Evolutionary conservation across 2,797 vertebrate genomes (phyloP).

Genomic region (Karalla daura): DNA sequence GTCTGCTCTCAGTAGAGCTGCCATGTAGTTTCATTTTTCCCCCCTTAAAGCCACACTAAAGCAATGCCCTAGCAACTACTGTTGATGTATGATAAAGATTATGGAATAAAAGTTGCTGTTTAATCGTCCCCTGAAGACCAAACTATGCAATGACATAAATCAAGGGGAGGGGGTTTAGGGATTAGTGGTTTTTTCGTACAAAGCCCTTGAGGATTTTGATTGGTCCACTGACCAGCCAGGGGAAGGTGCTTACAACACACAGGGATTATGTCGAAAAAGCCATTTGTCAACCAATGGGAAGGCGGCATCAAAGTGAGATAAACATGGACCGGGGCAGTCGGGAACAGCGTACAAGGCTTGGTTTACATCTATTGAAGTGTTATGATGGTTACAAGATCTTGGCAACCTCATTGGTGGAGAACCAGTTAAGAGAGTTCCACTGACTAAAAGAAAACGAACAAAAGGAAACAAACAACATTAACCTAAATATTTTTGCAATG

Average conservation of each 20-base stretch:
- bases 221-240: constrained; percentile 70
- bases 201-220: constrained; percentile 79
- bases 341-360: constrained; percentile 36
- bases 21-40: neutral
- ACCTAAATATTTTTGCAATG: constrained; percentile 65
- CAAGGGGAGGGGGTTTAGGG: constrained; percentile 39
- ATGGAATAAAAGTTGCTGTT: constrained; percentile 32
- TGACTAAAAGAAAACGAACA: constrained; percentile 27
- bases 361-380: constrained; percentile 48
- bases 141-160: constrained; percentile 31
- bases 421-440: constrained; percentile 35
- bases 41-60: constrained; percentile 9
- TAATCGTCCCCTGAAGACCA: constrained; percentile 22
- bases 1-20: constrained; percentile 2
- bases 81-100: constrained; percentile 9
- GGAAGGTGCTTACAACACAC: constrained; percentile 59
- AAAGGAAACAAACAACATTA: constrained; percentile 46
- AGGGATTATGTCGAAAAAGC: constrained; percentile 35
- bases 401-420: constrained; percentile 45
- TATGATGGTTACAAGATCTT: constrained; percentile 28
- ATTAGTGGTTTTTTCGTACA: constrained; percentile 63
- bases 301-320: constrained; percentile 26
- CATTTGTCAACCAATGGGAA: constrained; percentile 34
- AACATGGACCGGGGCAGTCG: constrained; percentile 21
- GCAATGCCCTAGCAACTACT: constrained; percentile 7